These are phyloP conservation scores for Neogobius melanostomus DNA, from an alignment of 2,113 vertebrate genomes.

Conservation along the genomic window DNA sequence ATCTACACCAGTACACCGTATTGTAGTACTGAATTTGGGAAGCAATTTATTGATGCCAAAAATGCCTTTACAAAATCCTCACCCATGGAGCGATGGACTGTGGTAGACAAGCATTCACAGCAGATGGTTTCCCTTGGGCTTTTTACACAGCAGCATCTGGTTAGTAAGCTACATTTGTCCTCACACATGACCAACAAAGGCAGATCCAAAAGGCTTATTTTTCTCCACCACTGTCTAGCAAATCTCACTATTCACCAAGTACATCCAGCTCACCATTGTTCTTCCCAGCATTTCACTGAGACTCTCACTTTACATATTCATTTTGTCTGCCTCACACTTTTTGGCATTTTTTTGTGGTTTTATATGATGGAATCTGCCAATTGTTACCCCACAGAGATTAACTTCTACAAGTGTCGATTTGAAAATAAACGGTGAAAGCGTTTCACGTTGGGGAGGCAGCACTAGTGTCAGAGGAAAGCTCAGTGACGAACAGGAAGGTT, in stretches of 20 bases:
- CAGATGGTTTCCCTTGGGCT: neutral
- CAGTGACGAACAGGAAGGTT: neutral
- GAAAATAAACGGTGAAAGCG: slow-evolving; percentile 54
- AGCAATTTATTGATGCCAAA: slow-evolving; percentile 2
- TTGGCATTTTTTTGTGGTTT: slow-evolving; percentile 46
- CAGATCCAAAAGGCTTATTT: neutral
- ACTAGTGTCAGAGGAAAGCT: slow-evolving; percentile 4
- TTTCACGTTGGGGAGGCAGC: slow-evolving; percentile 15
- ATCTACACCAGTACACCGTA: neutral
- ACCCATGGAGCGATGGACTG: neutral
- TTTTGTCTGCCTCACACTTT: slow-evolving; percentile 52
- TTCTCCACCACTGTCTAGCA: slow-evolving; percentile 5
- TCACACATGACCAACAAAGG: neutral
- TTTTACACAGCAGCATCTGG: neutral
- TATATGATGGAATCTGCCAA: slow-evolving; percentile 57
- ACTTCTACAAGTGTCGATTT: slow-evolving; percentile 65
- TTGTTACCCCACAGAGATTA: slow-evolving; percentile 58
- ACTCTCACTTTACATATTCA: slow-evolving; percentile 55
- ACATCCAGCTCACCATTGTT: slow-evolving; percentile 19
- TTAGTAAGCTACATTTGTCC: slow-evolving; percentile 3
- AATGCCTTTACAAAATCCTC: neutral
- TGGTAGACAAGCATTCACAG: neutral
- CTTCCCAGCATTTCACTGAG: slow-evolving; percentile 45
- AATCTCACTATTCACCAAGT: neutral
- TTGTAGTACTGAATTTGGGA: neutral